Percentiles rank a stretch among this genome's conserved stretches.
These are phyloP conservation scores for Agrenia bidenticulata DNA, from an alignment of 2,888 invertebrate species.

Conservation along the genomic window DNA sequence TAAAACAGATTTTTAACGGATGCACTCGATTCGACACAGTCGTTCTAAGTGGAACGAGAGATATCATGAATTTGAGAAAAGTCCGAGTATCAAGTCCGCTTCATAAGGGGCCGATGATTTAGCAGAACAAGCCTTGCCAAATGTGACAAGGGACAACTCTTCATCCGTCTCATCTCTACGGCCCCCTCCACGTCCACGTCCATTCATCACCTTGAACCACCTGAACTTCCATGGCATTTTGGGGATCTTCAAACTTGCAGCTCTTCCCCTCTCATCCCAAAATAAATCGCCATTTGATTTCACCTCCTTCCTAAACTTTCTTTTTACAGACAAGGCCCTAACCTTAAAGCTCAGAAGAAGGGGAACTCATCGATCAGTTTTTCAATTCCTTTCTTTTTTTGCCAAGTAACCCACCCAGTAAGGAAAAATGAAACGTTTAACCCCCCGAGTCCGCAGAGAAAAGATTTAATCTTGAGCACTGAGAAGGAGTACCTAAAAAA, in stretches of 20 bases:
- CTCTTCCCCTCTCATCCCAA: not conserved
- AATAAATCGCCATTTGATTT: not conserved
- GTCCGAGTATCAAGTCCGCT: too few relatives aligned
- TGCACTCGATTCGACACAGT: too few relatives aligned
- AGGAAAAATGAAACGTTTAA: not conserved
- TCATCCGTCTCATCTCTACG: too few relatives aligned
- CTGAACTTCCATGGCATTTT: slow-evolving; percentile 5
- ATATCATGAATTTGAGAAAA: too few relatives aligned
- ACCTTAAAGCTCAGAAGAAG: not conserved
- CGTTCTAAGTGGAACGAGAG: too few relatives aligned
- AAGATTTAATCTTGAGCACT: not conserved
- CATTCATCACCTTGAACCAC: not conserved
- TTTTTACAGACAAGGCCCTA: not conserved
- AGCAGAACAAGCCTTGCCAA: too few relatives aligned
- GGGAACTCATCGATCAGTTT: not conserved
- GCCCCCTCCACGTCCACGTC: not conserved
- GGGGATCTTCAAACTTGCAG: not conserved
- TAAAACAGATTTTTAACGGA: too few relatives aligned
- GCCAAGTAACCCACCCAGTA: not conserved
- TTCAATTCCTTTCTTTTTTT: not conserved
- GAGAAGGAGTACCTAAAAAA: slow-evolving; percentile 2
- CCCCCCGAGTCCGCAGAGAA: not conserved
- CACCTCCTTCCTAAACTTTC: not conserved
- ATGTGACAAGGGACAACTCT: too few relatives aligned
- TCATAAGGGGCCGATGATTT: too few relatives aligned